phyloP scores from a whole-genome alignment of 2,113 vertebrate genomes.

The Embiotoca jacksoni region DNA sequence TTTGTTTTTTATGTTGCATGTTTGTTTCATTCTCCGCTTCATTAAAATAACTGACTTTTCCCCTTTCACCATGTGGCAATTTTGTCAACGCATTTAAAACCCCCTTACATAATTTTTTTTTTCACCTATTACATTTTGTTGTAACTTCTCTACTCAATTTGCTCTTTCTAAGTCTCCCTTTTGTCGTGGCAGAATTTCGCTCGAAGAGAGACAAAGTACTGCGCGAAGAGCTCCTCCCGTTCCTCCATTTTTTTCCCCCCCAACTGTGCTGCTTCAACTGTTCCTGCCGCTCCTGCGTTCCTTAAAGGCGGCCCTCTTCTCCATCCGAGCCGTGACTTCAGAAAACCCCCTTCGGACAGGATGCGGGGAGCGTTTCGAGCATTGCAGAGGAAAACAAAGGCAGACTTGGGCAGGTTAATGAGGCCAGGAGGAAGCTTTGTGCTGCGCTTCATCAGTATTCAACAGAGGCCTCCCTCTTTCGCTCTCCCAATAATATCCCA shows the following conservation, averaged over 20 bases:
- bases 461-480: conserved; percentile 41
- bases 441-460: conserved; percentile 81
- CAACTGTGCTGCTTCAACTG: background rate
- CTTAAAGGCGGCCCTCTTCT: conserved; percentile 23
- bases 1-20: conserved; percentile 42
- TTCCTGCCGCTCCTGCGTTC: background rate
- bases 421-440: conserved; percentile 82
- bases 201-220: too few species aligned
- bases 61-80: conserved; percentile 34
- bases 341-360: conserved; percentile 41
- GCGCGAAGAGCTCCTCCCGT: background rate
- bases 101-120: conserved; percentile 5
- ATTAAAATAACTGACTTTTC: conserved; percentile 49
- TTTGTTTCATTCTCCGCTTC: conserved; percentile 37
- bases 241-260: background rate
- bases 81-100: conserved; percentile 38
- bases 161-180: background rate
- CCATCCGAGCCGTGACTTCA: conserved; percentile 16
- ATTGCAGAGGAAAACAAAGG: conserved; percentile 72
- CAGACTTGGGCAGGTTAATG: conserved; percentile 80
- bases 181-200: conserved; percentile 19
- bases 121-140: conserved; percentile 31
- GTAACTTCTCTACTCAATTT: conserved; percentile 15
- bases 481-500: conserved; percentile 76
- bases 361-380: conserved; percentile 57